Conservation (phyloP, 64 coral and sea anemone species). For the Orbicella faveolata region DNA sequence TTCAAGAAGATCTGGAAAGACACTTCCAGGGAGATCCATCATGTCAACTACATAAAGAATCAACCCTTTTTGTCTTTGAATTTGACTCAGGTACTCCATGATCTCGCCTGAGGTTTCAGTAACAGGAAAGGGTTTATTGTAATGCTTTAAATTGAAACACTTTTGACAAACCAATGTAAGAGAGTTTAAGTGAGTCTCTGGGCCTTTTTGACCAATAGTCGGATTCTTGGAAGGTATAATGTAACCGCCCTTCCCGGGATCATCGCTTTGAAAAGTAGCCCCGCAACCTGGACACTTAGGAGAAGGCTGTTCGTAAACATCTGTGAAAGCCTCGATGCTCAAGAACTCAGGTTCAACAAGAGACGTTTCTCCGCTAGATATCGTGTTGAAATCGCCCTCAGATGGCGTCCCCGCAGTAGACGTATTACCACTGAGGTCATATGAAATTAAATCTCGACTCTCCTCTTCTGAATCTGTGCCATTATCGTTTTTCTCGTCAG, state of each 20-base stretch:
- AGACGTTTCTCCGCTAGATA: not conserved
- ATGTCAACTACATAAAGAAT: constrained; percentile 88
- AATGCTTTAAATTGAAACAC: constrained; percentile 80
- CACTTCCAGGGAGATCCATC: constrained; percentile 78
- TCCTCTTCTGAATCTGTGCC: not conserved
- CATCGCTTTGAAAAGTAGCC: constrained; percentile 78
- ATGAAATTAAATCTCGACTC: not conserved
- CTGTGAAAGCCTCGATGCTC: not conserved
- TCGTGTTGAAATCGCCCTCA: not conserved
- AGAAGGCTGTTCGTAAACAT: constrained; percentile 9
- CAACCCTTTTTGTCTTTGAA: constrained; percentile 74
- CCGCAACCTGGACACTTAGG: constrained; percentile 86
- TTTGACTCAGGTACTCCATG: constrained; percentile 55
- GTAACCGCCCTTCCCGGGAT: constrained; percentile 63
- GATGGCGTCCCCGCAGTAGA: not conserved
- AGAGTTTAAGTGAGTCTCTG: not conserved
- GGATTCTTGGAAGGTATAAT: constrained; percentile 69
- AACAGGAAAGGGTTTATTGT: constrained; percentile 69
- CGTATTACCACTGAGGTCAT: not conserved
- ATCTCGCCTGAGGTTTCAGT: constrained; percentile 53
- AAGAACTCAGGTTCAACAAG: not conserved
- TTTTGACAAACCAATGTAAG: constrained; percentile 70
- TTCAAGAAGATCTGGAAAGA: constrained; percentile 59
- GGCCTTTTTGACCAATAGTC: not conserved
- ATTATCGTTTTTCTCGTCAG: not conserved